Base-by-base conservation (phyloP, 2,888 invertebrate species). In the Spisula subtruncata region DNA sequence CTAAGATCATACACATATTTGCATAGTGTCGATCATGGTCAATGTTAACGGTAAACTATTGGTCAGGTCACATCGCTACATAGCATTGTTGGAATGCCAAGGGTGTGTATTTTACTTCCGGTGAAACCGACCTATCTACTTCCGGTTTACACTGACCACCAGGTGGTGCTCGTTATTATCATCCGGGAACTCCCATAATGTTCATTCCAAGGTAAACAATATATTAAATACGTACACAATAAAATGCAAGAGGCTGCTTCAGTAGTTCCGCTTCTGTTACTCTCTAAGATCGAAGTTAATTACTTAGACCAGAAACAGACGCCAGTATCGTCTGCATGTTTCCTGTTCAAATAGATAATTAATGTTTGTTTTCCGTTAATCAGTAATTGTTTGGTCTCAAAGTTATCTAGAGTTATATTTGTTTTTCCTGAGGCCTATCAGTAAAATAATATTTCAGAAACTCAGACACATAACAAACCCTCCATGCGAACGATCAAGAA, bases 291-390 rank as follows among this genome's bases (percentile, higher is more conserved):
- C 60, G 60, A 66, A 66, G 60, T 25, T 66, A 66, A 66, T 66
- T 25, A 66, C 60, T 25, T 14, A 32, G 32, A 35, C 35, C 75
- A 25, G 75, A 32, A 75, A 32, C 75, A 75, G 75, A 75, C 35
- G 35, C 75, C 75, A 35, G 18, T 32, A 1, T 35, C 0, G 75
- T 75, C 75, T 35, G 75, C 18, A 25, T 75, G 75, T 75, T 75
- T 75, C 25, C 75, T 75, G 18, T 75, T 75, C 4, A 75, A 75
- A 75, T 18, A 75, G 75, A 75, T 75, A 75, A 75, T 75, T 75
- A 32, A 32, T 75, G 75, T 75, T 75, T 66, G 25, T 25, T 25
- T 66, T 66, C n/a, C 25, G 60, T 66, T 66, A 66, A 66, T 66
- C 60, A 66, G 60, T 66, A 66, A 66, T 66, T 66, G 60, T 66